These are phyloP conservation scores for Tineola bisselliella DNA, from an alignment of 2,888 invertebrate genomes.

Conservation along the genomic window DNA sequence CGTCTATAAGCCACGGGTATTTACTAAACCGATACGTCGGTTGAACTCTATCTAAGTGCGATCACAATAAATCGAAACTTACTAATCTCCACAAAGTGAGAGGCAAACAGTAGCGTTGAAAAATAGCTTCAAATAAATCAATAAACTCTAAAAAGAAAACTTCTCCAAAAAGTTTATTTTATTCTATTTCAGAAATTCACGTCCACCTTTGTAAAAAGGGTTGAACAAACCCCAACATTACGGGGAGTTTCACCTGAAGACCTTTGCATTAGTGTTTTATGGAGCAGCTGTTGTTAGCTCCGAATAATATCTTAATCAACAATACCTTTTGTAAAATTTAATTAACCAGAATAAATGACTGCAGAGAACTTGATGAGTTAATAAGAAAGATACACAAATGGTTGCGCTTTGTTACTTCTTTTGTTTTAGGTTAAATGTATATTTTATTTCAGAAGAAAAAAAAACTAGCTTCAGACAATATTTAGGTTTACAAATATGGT, in stretches of 20 bases:
- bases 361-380: neutral
- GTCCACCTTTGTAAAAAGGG: slow-evolving; percentile 22
- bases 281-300: slow-evolving; percentile 21
- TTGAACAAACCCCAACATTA: slow-evolving; percentile 26
- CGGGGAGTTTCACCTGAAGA: slow-evolving; percentile 20
- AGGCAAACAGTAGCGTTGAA: no score
- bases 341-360: slow-evolving; percentile 5
- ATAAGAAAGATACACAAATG: neutral
- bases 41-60: no score
- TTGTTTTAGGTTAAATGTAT: neutral
- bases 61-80: no score
- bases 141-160: neutral
- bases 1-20: no score
- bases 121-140: no score
- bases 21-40: no score
- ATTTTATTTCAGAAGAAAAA: no score
- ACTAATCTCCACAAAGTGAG: no score
- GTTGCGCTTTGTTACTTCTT: neutral
- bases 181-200: neutral
- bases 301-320: slow-evolving; percentile 52
- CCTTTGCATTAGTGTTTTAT: slow-evolving; percentile 24
- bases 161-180: neutral
- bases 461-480: no score
- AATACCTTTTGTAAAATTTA: slow-evolving; percentile 21
- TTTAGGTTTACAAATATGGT: no score